Base-by-base conservation (phyloP, 2,797 vertebrate genomes). In the Argyrosomus regius region DNA sequence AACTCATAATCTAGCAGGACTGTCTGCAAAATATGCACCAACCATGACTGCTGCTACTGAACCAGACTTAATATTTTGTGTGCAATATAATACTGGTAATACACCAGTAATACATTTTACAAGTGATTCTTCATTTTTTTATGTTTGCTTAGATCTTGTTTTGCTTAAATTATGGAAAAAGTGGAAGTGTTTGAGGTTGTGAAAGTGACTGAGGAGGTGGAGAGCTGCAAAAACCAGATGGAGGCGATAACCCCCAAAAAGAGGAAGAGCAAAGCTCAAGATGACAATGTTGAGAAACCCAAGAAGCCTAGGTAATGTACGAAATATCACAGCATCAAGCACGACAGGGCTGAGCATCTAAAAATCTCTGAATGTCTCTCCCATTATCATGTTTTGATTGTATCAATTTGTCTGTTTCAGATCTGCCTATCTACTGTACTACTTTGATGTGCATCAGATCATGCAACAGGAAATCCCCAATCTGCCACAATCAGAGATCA, bases 401-500 rank as follows among this genome's bases (percentile, higher is more conserved):
- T 28, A n/a, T 14, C 1, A 48, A 43, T 77, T n/a, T 82, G 1
- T 85, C 39, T 80, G 43, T 70, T 89, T 78, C 90, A 99, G 98
- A 87, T 98, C 98, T 56, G 98, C 98, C 68, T 99, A 98, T 81
- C 96, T 99, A 61, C 95, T 99, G 1, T 99, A 99, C 91, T 99
- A 99, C 92, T 99, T 98, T 1, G 98, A 99, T 60, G 97, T 99
- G 82, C 98, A 98, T 84, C 95, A 98, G 96, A 96, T 96, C 82
- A 96, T 99, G 76, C 98, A 99, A 80, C 97, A 97, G 73, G 97
- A 98, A 82, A 93, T 96, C 16, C 97, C 97, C 0, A 97, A 98
- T 83, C 94, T 98, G 78, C 98, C 98, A 22, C 98, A 99, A 66
- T 99, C 98, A 11, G 98, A 99, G 94, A 98, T 99, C 92, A 99